These are phyloP conservation scores for Xenops minutus DNA, from an alignment of 2,797 vertebrate genomes.

Conservation along the genomic window DNA sequence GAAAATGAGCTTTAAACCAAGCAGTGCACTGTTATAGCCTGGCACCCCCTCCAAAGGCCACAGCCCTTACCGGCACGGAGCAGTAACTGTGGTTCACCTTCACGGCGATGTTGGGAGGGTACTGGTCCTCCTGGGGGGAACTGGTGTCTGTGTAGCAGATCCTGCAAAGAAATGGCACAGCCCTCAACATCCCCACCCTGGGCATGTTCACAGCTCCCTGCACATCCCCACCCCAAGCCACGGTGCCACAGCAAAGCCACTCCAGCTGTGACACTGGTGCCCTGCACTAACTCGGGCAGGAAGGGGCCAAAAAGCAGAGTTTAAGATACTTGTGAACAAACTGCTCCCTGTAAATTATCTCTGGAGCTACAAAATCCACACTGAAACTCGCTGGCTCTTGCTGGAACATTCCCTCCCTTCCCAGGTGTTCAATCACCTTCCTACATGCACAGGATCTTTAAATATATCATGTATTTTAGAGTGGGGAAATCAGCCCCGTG, in stretches of 20 bases:
- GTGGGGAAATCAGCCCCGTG: not conserved
- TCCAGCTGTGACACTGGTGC: not conserved
- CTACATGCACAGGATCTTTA: not conserved
- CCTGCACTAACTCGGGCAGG: no score
- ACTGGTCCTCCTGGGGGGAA: conserved; percentile 96
- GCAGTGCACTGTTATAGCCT: no score
- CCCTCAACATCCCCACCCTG: not conserved
- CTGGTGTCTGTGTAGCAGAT: conserved; percentile 98
- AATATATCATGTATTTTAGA: not conserved
- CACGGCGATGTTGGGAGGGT: conserved; percentile 96
- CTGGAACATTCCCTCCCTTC: not conserved
- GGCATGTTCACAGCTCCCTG: not conserved
- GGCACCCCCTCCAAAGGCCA: accelerated
- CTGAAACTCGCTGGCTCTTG: accelerated
- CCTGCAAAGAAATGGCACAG: conserved; percentile 62
- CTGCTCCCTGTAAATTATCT: not conserved
- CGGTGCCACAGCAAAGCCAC: not conserved
- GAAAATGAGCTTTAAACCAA: not conserved
- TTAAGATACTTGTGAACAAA: not conserved
- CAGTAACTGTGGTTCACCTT: conserved; percentile 99
- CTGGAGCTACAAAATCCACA: not conserved
- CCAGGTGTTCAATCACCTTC: not conserved
- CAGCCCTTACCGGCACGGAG: conserved; percentile 87
- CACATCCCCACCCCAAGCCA: not conserved
- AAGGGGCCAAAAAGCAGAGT: no score